phyloP scores from a whole-genome alignment of 2,113 vertebrate genomes.

The Pluvianellus socialis region DNA sequence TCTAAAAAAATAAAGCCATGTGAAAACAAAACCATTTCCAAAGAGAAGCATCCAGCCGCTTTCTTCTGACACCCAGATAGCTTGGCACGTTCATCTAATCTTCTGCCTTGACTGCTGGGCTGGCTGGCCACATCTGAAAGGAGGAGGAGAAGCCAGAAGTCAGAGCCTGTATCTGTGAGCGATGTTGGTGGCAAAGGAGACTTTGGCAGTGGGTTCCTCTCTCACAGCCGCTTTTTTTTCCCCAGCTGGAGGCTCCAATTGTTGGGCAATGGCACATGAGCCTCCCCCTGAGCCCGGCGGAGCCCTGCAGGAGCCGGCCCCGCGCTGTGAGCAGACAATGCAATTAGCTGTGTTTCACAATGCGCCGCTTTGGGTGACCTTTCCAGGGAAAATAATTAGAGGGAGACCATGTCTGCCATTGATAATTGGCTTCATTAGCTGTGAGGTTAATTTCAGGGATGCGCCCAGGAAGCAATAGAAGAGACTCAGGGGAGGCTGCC shows the following conservation, averaged over 20 bases:
- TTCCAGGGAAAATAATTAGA: slow-evolving; percentile 69
- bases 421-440: slow-evolving; percentile 72
- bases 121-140: slow-evolving; percentile 28
- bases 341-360: slow-evolving; percentile 41
- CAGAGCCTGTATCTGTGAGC: not conserved
- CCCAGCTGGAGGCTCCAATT: not conserved
- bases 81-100: not conserved
- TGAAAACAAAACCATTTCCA: not conserved
- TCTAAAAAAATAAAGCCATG: not conserved
- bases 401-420: slow-evolving; percentile 39
- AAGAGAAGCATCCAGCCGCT: not conserved
- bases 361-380: slow-evolving; percentile 18
- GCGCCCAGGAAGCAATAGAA: slow-evolving; percentile 16
- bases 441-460: slow-evolving; percentile 59
- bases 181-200: not conserved
- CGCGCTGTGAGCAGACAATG: slow-evolving; percentile 9
- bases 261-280: not conserved
- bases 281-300: rapidly evolving
- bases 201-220: slow-evolving; percentile 7
- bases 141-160: not conserved
- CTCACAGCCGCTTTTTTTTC: not conserved
- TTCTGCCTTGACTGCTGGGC: not conserved
- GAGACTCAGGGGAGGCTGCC: not conserved
- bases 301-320: not conserved
- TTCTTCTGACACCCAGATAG: not conserved